Evolutionary conservation across 2,888 invertebrate genomes (phyloP), one percentile per base, ranked within the genome.

Genomic region (Agrochola litura): DNA sequence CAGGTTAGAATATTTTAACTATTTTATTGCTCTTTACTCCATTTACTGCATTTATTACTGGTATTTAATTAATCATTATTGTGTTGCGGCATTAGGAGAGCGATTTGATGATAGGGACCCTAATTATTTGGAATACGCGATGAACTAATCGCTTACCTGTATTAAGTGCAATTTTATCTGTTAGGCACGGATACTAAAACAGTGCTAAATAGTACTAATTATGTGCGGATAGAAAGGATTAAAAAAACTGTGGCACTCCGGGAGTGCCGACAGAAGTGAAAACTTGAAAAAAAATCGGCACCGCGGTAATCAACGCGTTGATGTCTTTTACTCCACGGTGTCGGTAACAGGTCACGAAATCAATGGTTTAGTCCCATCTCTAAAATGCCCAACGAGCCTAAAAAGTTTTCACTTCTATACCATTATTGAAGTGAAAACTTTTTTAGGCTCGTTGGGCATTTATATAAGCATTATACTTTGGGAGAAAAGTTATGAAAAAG

Each of bases 1-100:
- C 69, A 79, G 80, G 69, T 83, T 80, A 72, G 82, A 85, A 84
- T 87, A 82, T 88, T 88, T 78, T 77, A 89, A 79, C 74, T 66
- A 86, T 84, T 84, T 82, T 82, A 86, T 84, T 77, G 64, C 69
- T 80, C 52, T 77, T 81, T 80, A 82, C 79, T 73, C 76, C 65
- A 79, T 86, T 84, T 69, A 67, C n/a, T 79, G 72, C 79, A 73
- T 83, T 83, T 79, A 83, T 73, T 30, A 69, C 71, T 73, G 22
- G 58, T 43, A 82, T 86, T 79, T 84, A 69, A 69, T 72, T 52
- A 73, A 72, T 85, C 79, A 80, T 80, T 73, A 77, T 41, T 73
- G 60, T 73, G 64, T 67, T n/a, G 43, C 46, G 46, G 14, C 6
- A 25, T 82, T 73, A 54, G 70, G 46, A 82, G 68, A 68, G 79